Conservation (phyloP, 1,140 invertebrate species). For the Dreissena polymorpha region DNA sequence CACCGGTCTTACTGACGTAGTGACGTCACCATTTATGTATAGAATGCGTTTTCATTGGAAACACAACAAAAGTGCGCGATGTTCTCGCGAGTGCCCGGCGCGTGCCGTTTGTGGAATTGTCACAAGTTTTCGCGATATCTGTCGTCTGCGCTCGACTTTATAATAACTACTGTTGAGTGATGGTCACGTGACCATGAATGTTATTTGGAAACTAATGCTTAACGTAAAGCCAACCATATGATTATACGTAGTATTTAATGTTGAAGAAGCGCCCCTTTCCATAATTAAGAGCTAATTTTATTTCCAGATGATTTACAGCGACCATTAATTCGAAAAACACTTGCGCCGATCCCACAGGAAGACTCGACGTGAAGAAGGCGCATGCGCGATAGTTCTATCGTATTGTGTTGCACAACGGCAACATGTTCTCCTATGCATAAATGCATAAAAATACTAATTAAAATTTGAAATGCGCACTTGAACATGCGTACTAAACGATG, state of each 20-base stretch:
- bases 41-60: too few relatives aligned
- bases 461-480: not conserved
- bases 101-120: conserved; percentile 21
- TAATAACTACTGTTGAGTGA: conserved; percentile 27
- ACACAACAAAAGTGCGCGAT: conserved; percentile 1
- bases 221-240: conserved; percentile 29
- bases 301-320: conserved; percentile 10
- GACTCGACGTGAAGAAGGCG: not conserved
- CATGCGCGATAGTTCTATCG: not conserved
- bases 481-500: not conserved
- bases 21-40: too few relatives aligned
- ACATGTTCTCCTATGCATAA: too few relatives aligned
- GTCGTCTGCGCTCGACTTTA: not conserved
- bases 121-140: conserved; percentile 21
- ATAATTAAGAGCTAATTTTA: conserved; percentile 30
- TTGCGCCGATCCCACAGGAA: conserved; percentile 31
- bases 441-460: not conserved
- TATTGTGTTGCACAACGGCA: not conserved
- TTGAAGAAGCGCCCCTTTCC: not conserved
- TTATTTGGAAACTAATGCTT: conserved; percentile 30
- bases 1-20: too few relatives aligned
- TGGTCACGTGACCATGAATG: conserved; percentile 16
- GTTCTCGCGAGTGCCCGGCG: conserved; percentile 5
- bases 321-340: conserved; percentile 29
- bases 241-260: conserved; percentile 37